phyloP scores from a whole-genome alignment of 2,888 invertebrate species.

The Bugula neritina region DNA sequence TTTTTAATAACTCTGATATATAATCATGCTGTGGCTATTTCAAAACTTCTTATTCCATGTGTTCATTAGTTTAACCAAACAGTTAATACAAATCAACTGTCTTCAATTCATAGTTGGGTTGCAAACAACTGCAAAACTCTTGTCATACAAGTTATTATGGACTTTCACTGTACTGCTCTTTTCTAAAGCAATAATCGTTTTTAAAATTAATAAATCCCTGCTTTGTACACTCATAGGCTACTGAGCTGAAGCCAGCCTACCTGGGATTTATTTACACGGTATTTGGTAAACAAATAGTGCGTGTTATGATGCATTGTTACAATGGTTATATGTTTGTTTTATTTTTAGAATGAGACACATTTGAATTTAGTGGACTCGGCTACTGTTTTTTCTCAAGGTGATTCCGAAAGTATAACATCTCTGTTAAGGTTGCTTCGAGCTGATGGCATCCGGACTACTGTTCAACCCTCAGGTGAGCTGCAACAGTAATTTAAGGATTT shows the following conservation, averaged over 20 bases:
- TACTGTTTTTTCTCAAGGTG: background rate
- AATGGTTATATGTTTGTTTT: background rate
- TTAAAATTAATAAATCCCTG: background rate
- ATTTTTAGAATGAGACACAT: conserved; percentile 17
- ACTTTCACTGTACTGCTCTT: background rate
- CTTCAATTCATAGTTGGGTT: too few relatives aligned
- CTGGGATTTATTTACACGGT: background rate
- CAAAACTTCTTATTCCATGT: too few relatives aligned
- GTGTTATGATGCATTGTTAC: background rate
- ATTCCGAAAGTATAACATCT: background rate
- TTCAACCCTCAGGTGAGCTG: conserved; percentile 20
- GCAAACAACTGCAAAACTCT: too few relatives aligned
- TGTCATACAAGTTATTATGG: too few relatives aligned
- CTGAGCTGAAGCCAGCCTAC: too few relatives aligned
- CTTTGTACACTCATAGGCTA: background rate
- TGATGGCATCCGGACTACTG: background rate
- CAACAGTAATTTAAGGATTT: too few relatives aligned
- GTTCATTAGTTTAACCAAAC: too few relatives aligned
- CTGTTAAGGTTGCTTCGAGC: background rate
- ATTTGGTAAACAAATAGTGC: background rate
- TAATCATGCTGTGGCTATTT: too few relatives aligned
- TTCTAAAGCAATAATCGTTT: background rate
- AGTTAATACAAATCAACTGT: too few relatives aligned
- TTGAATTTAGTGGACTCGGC: background rate
- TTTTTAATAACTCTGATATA: too few relatives aligned